These are phyloP conservation scores for Callyntrura sp. DNA, from an alignment of 2,888 invertebrate species.

Conservation along the genomic window DNA sequence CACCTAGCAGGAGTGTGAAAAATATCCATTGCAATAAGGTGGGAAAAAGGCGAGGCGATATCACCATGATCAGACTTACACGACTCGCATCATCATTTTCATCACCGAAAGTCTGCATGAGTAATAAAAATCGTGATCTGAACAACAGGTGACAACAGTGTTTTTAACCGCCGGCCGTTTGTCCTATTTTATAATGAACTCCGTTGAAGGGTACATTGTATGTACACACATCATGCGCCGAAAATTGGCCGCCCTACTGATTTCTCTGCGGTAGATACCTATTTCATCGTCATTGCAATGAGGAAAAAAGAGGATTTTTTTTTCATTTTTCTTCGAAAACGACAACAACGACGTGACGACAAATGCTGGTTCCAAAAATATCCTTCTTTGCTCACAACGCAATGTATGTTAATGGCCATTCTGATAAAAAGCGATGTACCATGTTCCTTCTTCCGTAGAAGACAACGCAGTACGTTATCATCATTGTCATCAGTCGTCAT, in stretches of 20 bases:
- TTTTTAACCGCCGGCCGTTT: neutral
- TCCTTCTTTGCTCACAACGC: neutral
- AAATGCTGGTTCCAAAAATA: slow-evolving; percentile 35
- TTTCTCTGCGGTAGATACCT: neutral
- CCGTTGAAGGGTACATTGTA: neutral
- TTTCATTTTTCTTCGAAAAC: no score
- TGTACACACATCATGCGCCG: neutral
- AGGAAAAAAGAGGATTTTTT: neutral
- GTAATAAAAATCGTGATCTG: slow-evolving; percentile 36
- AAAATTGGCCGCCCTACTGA: slow-evolving; percentile 29
- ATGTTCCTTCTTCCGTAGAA: slow-evolving; percentile 18
- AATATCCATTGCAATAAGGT: neutral
- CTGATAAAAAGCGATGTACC: slow-evolving; percentile 14
- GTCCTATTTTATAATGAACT: neutral
- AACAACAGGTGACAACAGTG: slow-evolving; percentile 40
- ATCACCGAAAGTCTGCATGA: neutral
- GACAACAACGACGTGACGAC: no score
- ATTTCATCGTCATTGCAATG: neutral
- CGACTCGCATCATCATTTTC: neutral
- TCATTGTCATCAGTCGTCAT: no score
- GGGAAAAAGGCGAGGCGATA: slow-evolving; percentile 22
- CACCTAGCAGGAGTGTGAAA: slow-evolving; percentile 41
- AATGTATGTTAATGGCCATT: neutral
- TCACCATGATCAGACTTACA: neutral
- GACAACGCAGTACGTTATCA: no score